Base-by-base conservation (phyloP, 2,888 invertebrate species). In the Ophioninae sp. region DNA sequence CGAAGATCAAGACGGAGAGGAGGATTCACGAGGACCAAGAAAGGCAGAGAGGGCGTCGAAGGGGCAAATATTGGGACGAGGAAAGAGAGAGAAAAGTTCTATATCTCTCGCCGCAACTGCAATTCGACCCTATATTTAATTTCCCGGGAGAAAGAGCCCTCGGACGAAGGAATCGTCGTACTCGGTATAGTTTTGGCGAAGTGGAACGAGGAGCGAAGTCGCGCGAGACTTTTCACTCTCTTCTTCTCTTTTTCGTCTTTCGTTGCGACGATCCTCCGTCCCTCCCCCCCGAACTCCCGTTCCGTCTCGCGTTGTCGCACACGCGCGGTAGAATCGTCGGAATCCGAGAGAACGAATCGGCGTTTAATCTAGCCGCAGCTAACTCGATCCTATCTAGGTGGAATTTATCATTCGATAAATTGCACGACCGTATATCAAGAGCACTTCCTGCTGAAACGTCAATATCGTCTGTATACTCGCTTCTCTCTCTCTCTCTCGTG, bases 381-480 rank as follows among this genome's bases (percentile, higher is more conserved):
- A 56, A 64, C 81, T 79, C 84, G 92, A 91, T 92, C 89, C 92
- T 91, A 93, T 92, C 92, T 90, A 85, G 83, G 85, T 84, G 89
- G 89, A 92, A 92, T 93, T 91, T 92, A 93, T 92, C 92, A 92
- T 92, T 92, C 91, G 91, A 92, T 92, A 92, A 92, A 92, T 92
- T 91, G 90, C 89, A 82, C 85, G 62, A 76, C 87, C 87, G 86
- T 90, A 89, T 90, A 89, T 90, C 90, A 89, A 87, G 86, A 86
- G 86, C 85, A 89, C 89, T 89, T 89, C 88, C 88, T 87, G 85
- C 86, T 84, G 81, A 86, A 87, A 79, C 87, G 88, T 89, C 90
- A 87, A 88, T 89, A 88, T 88, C 82, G 76, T 79, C 86, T 83
- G 87, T 84, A 86, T 87, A 86, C 86, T 81, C 85, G 86, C 85